These are phyloP conservation scores for Pseudopleuronectes americanus DNA, from an alignment of 2,797 vertebrate genomes.

Conservation along the genomic window DNA sequence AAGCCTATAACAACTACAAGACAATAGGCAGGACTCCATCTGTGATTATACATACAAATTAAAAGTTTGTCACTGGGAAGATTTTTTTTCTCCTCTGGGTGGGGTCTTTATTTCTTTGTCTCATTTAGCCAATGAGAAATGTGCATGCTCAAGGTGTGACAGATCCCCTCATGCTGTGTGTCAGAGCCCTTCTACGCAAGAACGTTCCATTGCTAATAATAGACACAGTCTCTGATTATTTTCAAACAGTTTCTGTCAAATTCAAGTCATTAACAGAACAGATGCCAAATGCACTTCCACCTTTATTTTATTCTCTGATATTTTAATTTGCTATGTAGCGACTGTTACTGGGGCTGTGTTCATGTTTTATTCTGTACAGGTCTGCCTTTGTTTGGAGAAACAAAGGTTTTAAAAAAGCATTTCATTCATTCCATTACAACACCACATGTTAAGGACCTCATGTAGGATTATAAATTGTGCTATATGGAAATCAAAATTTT, in stretches of 20 bases:
- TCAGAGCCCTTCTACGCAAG: too few species aligned
- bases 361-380: background rate
- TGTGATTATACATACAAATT: background rate
- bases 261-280: conserved; percentile 18
- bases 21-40: conserved; percentile 3
- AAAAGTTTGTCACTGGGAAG: background rate
- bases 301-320: background rate
- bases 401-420: background rate
- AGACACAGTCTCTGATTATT: conserved; percentile 11
- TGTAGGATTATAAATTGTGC: background rate
- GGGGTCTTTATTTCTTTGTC: background rate
- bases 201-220: conserved; percentile 1
- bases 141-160: background rate
- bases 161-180: background rate
- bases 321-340: background rate
- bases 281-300: conserved; percentile 9
- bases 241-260: conserved; percentile 2
- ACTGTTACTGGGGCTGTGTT: background rate
- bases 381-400: background rate
- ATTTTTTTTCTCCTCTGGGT: background rate
- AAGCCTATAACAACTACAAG: background rate
- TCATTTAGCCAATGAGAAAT: background rate
- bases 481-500: background rate
- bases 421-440: background rate
- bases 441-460: background rate